phyloP scores from a whole-genome alignment of 1,140 invertebrate species.

The Drosophila subobscura region DNA sequence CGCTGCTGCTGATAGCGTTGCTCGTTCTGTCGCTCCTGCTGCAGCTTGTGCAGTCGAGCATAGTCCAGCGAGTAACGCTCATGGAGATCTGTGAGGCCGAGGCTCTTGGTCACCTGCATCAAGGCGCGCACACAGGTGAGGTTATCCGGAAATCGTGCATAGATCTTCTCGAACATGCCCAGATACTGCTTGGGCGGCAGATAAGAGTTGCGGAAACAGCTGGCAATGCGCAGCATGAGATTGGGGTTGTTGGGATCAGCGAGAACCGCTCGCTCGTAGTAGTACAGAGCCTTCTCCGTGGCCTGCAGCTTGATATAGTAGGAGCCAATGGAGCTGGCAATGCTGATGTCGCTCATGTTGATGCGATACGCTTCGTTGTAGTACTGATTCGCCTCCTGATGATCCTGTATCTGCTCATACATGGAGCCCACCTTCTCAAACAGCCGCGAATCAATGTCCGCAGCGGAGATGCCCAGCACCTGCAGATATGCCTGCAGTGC shows the following conservation, averaged over 20 bases:
- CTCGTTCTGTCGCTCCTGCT: slow-evolving; percentile 84
- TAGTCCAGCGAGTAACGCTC: slow-evolving; percentile 90
- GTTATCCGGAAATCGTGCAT: slow-evolving; percentile 92
- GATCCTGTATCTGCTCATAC: slow-evolving; percentile 93
- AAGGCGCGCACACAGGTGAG: slow-evolving; percentile 94
- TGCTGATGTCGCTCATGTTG: slow-evolving; percentile 94
- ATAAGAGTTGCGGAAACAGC: slow-evolving; percentile 91
- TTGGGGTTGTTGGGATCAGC: slow-evolving; percentile 93
- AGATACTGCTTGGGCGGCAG: slow-evolving; percentile 92
- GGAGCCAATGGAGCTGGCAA: slow-evolving; percentile 95
- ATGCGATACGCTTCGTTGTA: slow-evolving; percentile 95
- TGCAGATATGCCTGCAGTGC: slow-evolving; percentile 94
- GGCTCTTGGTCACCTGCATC: slow-evolving; percentile 91
- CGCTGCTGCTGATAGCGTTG: slow-evolving; percentile 88
- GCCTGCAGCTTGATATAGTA: slow-evolving; percentile 95
- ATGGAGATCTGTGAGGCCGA: slow-evolving; percentile 86
- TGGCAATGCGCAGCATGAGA: slow-evolving; percentile 93
- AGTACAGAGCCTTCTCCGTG: slow-evolving; percentile 94
- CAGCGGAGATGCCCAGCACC: slow-evolving; percentile 87
- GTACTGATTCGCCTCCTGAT: slow-evolving; percentile 96
- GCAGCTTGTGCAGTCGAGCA: slow-evolving; percentile 89
- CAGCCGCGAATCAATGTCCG: slow-evolving; percentile 92
- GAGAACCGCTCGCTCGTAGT: slow-evolving; percentile 94
- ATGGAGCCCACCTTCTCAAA: slow-evolving; percentile 93
- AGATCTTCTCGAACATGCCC: slow-evolving; percentile 91